Evolutionary conservation across 2,113 vertebrate genomes (phyloP), one percentile per base, ranked within the genome.

Genomic region (Hyperopisus bebe): DNA sequence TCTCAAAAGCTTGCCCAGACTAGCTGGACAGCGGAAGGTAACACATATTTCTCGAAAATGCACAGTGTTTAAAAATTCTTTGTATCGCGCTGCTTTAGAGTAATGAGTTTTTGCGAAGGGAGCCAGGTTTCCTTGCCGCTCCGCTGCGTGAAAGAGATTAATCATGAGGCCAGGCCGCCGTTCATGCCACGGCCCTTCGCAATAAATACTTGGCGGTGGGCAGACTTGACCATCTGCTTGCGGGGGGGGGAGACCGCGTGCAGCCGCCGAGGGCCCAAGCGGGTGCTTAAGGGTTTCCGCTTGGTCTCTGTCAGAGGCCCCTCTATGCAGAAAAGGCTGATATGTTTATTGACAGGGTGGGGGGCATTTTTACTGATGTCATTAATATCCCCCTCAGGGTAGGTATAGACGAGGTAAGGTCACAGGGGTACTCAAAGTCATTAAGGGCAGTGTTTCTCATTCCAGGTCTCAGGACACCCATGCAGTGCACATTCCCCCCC

Each of bases 231-330:
- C 94, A 94, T 95, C 94, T 94, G 94, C 92, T 92, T 94, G 93
- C 91, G 93, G 92, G 80, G 91, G 92, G 92, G 93, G 90, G 92
- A 92, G 94, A 91, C 92, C 92, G 90, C 92, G 90, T 90, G 91
- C 48, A 47, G 93, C 92, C 92, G 80, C 93, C 93, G n/a, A 94
- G 93, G 91, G 91, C 92, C 93, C 94, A 95, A 93, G 94, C n/a
- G 94, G 94, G 95, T 94, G 90, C 92, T 92, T 70, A 92, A 95
- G 94, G 93, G 94, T 91, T 94, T 94, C 93, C 93, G 93, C 91
- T 93, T 88, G 91, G 93, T 94, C 93, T 94, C 80, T 42, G 35
- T 83, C 42, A 46, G 80, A 83, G 35, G 19, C 42, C 80, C 13
- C 83, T 58, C 88, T 58, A 88, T 50, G 83, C 86, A 87, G 90